Evolutionary conservation across 1,140 invertebrate species (phyloP).

Genomic region (Dreissena rostriformis): DNA sequence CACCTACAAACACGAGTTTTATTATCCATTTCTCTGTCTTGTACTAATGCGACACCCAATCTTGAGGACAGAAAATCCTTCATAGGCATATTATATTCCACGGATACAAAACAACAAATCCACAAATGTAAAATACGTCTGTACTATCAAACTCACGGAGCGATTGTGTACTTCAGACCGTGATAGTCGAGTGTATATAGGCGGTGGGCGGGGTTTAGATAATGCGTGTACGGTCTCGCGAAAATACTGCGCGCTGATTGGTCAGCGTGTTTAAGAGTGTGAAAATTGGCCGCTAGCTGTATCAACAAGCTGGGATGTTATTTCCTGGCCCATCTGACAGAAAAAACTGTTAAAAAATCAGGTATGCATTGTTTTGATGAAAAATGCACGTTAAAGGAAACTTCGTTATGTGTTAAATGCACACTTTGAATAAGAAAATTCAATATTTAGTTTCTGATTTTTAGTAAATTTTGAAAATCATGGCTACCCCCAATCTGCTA

Average conservation of each 20-base stretch:
- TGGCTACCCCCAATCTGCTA: background rate
- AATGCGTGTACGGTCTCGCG: conserved; percentile 23
- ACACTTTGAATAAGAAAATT: background rate
- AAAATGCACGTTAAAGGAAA: background rate
- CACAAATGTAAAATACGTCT: background rate
- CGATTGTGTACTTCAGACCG: background rate
- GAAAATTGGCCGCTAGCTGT: conserved; percentile 1
- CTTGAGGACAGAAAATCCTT: conserved; percentile 10
- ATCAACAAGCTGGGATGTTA: background rate
- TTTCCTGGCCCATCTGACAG: background rate
- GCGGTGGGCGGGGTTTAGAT: conserved; percentile 21
- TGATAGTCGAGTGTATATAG: background rate
- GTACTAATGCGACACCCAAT: background rate
- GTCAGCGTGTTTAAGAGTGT: background rate
- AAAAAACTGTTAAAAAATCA: background rate
- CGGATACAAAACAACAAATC: background rate
- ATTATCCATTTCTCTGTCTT: background rate
- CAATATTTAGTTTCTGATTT: background rate
- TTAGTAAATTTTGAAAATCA: background rate
- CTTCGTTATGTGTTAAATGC: background rate
- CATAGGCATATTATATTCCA: conserved; percentile 35
- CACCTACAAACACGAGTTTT: conserved; percentile 12
- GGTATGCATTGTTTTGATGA: background rate
- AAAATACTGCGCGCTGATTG: conserved; percentile 44
- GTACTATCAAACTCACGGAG: too few relatives aligned